phyloP scores from a whole-genome alignment of 1,140 invertebrate genomes.

The Hylaeus volcanicus region DNA sequence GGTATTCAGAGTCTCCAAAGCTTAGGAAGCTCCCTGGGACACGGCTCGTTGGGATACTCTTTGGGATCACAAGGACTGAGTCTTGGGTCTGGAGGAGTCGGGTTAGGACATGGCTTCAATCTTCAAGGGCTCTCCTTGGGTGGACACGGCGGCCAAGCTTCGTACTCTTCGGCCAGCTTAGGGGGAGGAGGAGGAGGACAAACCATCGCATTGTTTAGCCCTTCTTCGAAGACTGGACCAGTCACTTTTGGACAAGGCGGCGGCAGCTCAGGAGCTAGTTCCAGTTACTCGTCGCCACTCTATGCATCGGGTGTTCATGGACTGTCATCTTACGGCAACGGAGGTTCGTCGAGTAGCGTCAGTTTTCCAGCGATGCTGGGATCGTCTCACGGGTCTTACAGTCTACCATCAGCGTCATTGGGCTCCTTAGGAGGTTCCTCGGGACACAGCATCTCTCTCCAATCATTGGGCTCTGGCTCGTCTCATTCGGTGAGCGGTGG shows the following conservation, averaged over 20 bases:
- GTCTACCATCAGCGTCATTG: slow-evolving; percentile 28
- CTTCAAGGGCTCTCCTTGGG: slow-evolving; percentile 50
- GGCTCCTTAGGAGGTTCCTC: slow-evolving; percentile 36
- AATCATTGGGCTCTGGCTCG: slow-evolving; percentile 54
- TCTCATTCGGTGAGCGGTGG: slow-evolving; percentile 65
- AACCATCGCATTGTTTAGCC: slow-evolving; percentile 49
- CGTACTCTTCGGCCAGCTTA: slow-evolving; percentile 40
- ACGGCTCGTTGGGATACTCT: slow-evolving; percentile 58
- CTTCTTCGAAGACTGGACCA: slow-evolving; percentile 73
- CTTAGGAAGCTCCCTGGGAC: slow-evolving; percentile 52
- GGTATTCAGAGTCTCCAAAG: slow-evolving; percentile 26
- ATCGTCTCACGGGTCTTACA: slow-evolving; percentile 47
- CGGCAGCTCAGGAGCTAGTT: not conserved
- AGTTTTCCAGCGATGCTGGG: slow-evolving; percentile 58
- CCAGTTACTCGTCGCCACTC: slow-evolving; percentile 1
- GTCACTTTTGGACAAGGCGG: slow-evolving; percentile 70
- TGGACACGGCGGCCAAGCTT: slow-evolving; percentile 50
- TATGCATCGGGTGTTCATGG: slow-evolving; percentile 61
- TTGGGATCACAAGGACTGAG: slow-evolving; percentile 36
- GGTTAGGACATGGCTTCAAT: slow-evolving; percentile 55
- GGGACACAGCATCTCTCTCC: slow-evolving; percentile 49
- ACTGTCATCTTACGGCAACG: slow-evolving; percentile 54
- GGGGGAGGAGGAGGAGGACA: slow-evolving; percentile 30
- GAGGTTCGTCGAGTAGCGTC: slow-evolving; percentile 41
- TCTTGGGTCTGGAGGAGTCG: slow-evolving; percentile 55